Conservation (phyloP, 2,888 invertebrate species). For the Mycalesis mineus region DNA sequence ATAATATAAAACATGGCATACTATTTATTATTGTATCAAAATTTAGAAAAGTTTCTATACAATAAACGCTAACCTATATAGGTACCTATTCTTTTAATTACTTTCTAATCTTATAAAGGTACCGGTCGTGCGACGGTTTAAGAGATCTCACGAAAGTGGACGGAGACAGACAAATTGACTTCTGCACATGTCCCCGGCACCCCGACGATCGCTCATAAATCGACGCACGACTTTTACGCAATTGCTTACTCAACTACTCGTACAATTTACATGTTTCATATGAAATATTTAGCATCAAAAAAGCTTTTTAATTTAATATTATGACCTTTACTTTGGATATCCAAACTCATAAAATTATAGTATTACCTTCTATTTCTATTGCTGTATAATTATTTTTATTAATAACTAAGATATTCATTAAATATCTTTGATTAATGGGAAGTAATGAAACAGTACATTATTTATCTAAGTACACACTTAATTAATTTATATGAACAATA, state of each 20-base stretch:
- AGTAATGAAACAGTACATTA: no score
- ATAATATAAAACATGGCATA: constrained; percentile 56
- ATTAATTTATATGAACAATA: background rate
- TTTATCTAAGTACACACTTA: background rate
- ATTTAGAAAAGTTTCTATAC: constrained; percentile 38
- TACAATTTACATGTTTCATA: background rate
- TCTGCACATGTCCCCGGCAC: no score
- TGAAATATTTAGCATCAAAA: background rate
- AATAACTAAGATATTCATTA: no score
- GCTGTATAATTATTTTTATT: no score
- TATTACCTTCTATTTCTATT: no score
- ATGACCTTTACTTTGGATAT: constrained; percentile 69
- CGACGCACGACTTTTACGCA: background rate
- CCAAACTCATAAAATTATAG: constrained; percentile 4
- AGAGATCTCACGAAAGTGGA: no score
- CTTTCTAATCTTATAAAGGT: background rate
- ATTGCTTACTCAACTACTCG: background rate
- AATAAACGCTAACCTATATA: background rate
- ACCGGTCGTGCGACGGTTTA: background rate
- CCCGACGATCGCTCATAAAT: background rate
- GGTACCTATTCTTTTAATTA: background rate
- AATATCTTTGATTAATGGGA: no score
- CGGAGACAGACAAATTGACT: no score
- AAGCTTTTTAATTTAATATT: constrained; percentile 41
- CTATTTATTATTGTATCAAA: constrained; percentile 50